phyloP scores from a whole-genome alignment of 2,797 vertebrate species.

The Cercopithecus neglectus region DNA sequence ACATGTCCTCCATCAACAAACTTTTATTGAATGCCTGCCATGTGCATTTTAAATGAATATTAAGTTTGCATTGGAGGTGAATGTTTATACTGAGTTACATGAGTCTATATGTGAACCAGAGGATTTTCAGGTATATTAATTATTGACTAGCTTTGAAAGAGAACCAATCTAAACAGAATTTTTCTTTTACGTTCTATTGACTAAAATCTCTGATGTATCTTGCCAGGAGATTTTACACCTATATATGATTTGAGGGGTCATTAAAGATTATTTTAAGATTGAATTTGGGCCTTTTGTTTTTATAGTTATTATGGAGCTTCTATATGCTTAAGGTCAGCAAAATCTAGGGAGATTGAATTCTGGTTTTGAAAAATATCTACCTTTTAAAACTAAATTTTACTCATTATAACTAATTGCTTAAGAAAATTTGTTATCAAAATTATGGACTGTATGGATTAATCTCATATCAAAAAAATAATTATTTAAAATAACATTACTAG shows the following conservation, averaged over 20 bases:
- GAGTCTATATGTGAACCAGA: background rate
- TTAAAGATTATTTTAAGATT: background rate
- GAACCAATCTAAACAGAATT: background rate
- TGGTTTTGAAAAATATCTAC: slow-evolving; percentile 13
- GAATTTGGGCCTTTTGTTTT: background rate
- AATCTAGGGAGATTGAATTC: background rate
- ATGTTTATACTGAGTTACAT: background rate
- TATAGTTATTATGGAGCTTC: background rate
- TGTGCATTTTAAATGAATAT: background rate
- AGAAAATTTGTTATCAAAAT: background rate
- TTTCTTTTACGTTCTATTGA: background rate
- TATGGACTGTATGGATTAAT: background rate
- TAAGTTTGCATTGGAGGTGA: background rate
- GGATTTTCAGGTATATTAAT: slow-evolving; percentile 11
- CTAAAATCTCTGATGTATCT: background rate
- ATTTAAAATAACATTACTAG: background rate
- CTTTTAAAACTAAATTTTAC: slow-evolving; percentile 15
- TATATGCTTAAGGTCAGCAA: background rate
- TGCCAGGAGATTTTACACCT: background rate
- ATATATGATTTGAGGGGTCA: background rate
- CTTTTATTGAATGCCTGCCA: background rate
- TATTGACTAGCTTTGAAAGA: background rate
- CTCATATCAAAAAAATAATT: background rate
- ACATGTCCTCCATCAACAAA: background rate
- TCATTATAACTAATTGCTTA: background rate